A percentile compares a stretch with the other conserved stretches of the same genome.
Conservation (phyloP, 2,797 vertebrate genomes). For the Borostomias antarcticus region DNA sequence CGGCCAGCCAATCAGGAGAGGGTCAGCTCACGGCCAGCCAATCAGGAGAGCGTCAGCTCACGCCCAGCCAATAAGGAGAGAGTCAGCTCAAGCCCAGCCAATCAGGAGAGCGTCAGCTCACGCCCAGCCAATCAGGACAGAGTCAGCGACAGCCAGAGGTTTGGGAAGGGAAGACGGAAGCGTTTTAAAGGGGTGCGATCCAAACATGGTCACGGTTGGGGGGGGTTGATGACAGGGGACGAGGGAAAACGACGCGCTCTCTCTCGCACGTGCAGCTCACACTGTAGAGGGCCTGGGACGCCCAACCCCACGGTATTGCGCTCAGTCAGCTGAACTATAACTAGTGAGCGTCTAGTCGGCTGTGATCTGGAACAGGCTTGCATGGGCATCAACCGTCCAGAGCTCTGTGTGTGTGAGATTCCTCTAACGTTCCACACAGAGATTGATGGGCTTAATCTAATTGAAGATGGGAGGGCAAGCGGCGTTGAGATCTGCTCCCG, state of each 20-base stretch:
- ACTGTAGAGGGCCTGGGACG: constrained; percentile 30
- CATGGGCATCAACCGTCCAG: neutral
- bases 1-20: too few relatives aligned
- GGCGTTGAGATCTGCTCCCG: constrained; percentile 16
- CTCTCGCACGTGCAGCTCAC: constrained; percentile 12
- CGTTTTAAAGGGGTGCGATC: constrained; percentile 9
- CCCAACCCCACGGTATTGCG: too few relatives aligned
- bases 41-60: too few relatives aligned
- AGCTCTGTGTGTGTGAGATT: neutral
- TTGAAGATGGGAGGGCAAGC: constrained; percentile 1
- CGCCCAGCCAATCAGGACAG: neutral
- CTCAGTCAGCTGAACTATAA: neutral
- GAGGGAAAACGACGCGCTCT: constrained; percentile 19
- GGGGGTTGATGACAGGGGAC: constrained; percentile 18
- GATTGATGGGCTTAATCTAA: constrained; percentile 28
- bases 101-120: too few relatives aligned
- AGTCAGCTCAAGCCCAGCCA: too few relatives aligned
- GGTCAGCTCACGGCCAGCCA: too few relatives aligned
- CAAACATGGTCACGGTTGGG: constrained; percentile 10
- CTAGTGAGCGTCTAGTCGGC: constrained; percentile 2
- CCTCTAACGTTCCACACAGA: neutral
- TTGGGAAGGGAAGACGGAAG: constrained; percentile 22
- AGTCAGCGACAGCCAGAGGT: constrained; percentile 3
- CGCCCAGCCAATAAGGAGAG: too few relatives aligned
- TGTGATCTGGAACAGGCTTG: too few relatives aligned